These are phyloP conservation scores for Timema cristinae DNA, from an alignment of 2,888 invertebrate genomes.

Conservation along the genomic window DNA sequence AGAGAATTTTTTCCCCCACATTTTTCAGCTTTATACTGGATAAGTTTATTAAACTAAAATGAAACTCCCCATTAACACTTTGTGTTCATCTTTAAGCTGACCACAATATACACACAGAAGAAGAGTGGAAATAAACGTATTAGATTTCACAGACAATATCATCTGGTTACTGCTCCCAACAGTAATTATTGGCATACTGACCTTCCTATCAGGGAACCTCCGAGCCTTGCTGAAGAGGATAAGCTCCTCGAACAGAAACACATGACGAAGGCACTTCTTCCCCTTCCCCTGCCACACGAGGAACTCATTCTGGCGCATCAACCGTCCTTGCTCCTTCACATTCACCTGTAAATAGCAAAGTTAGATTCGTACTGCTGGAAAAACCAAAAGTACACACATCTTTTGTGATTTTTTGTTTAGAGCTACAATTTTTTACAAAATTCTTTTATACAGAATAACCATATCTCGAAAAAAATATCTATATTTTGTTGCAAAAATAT, in stretches of 20 bases:
- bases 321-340: constrained; percentile 87
- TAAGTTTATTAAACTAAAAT: no score
- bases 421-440: no score
- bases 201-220: constrained; percentile 79
- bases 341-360: constrained; percentile 59
- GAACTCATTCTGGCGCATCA: constrained; percentile 88
- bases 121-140: background rate
- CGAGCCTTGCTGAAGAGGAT: constrained; percentile 89
- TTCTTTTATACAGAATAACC: no score
- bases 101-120: background rate
- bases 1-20: no score
- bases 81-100: background rate
- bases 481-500: no score
- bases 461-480: no score
- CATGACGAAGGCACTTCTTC: constrained; percentile 71
- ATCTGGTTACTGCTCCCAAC: no score
- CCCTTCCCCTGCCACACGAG: constrained; percentile 79
- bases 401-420: no score
- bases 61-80: background rate
- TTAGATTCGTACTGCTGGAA: no score
- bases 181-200: constrained; percentile 46
- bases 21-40: no score
- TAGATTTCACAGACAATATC: constrained; percentile 30
- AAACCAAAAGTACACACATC: no score
- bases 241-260: constrained; percentile 90